Conservation (phyloP, 2,797 vertebrate species). For the Pseudochirops corinnae region DNA sequence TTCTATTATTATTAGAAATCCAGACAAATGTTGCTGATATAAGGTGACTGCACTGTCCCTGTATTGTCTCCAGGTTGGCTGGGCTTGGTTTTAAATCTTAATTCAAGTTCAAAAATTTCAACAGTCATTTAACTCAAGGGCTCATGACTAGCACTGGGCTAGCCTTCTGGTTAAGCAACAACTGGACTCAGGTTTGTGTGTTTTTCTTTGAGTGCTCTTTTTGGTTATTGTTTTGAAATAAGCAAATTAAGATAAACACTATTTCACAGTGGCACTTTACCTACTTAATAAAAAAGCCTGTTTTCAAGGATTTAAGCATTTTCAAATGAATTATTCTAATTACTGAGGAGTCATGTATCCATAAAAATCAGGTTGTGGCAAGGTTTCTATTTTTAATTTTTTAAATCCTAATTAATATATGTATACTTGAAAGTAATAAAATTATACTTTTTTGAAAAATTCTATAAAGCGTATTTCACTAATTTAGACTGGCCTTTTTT, state of each 20-base stretch:
- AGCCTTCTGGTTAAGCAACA: neutral
- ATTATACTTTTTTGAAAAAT: neutral
- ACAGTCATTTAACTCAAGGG: neutral
- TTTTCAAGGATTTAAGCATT: neutral
- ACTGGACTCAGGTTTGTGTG: neutral
- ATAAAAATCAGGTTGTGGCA: neutral
- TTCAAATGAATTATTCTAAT: neutral
- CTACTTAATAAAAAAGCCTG: neutral
- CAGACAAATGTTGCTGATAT: neutral
- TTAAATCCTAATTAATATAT: neutral
- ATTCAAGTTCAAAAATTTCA: neutral
- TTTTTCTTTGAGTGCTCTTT: neutral
- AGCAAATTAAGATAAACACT: neutral
- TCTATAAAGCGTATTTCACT: neutral
- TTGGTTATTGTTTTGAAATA: neutral
- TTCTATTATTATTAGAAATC: neutral
- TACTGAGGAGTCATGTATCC: neutral
- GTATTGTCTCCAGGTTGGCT: neutral
- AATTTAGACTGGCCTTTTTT: constrained; percentile 24
- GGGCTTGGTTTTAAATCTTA: neutral
- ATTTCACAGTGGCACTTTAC: neutral
- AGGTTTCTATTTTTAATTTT: neutral
- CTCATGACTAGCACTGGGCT: neutral
- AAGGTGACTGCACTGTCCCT: neutral
- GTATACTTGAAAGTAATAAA: neutral